A percentile compares a stretch with the other conserved stretches of the same genome.
Conservation (phyloP, 2,888 invertebrate genomes). For the Tenthredo scrophulariae region DNA sequence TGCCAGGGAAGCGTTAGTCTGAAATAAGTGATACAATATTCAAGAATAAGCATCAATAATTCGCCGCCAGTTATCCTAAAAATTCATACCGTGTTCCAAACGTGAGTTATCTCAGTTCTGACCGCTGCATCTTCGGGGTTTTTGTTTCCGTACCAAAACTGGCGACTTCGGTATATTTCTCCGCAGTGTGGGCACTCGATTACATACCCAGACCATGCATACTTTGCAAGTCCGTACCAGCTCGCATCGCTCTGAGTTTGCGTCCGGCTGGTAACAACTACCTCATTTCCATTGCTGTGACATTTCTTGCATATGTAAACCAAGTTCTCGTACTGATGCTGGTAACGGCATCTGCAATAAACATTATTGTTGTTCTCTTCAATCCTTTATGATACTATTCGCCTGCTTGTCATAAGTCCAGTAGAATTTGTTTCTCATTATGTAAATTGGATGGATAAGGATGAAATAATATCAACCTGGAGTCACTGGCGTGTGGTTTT, state of each 20-base stretch:
- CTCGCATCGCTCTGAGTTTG: conserved; percentile 77
- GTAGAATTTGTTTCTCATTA: background rate
- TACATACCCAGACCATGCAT: conserved; percentile 89
- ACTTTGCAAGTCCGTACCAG: conserved; percentile 86
- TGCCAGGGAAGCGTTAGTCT: conserved; percentile 66
- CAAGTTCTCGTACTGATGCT: conserved; percentile 88
- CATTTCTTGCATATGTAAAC: conserved; percentile 84
- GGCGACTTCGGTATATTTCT: conserved; percentile 86
- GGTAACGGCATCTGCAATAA: conserved; percentile 80
- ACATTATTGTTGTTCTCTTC: conserved; percentile 50
- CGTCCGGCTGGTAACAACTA: conserved; percentile 81
- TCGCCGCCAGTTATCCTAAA: background rate
- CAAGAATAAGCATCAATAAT: background rate
- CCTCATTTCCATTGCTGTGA: conserved; percentile 82
- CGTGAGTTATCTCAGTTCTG: conserved; percentile 80
- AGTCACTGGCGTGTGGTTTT: conserved; percentile 80
- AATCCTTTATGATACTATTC: conserved; percentile 27
- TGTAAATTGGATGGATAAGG: background rate
- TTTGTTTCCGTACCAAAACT: conserved; percentile 91
- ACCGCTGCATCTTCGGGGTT: conserved; percentile 86
- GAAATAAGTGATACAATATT: conserved; percentile 52
- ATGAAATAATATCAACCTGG: conserved; percentile 64
- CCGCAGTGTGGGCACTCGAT: conserved; percentile 89
- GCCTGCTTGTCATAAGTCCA: background rate
- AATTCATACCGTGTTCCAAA: conserved; percentile 79